Evolutionary conservation across 2,888 invertebrate genomes (phyloP), one percentile per base, ranked within the genome.

Genomic region (Amiota minor): DNA sequence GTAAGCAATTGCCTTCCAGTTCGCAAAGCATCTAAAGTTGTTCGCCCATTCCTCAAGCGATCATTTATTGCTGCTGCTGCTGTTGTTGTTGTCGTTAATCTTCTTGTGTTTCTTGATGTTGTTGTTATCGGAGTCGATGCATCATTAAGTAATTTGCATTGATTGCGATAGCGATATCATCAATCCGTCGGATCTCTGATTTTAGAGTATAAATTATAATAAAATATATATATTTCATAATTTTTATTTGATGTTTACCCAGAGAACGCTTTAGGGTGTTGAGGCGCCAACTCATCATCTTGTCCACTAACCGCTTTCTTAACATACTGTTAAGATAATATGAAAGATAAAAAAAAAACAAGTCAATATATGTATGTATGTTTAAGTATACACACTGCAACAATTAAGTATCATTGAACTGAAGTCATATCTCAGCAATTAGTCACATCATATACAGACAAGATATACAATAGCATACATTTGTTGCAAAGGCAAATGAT

Each of bases 271-370:
- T 90, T 90, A 79, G 89, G 83, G 80, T 89, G 88, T 75, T 89
- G 89, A 71, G 88, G 86, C 83, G 86, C 83, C 77, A 85, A 83
- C 74, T 93, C 93, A 83, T 93, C 93, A 72, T 93, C 93, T 77
- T 92, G 92, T 82, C 90, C 92, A 73, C 92, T 92, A 71, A 91
- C 90, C 70, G 92, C 91, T 87, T 93, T 93, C 85, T 92, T 93
- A 64, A 93, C 92, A 88, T 92, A 93, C 93, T 93, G 88, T 16
- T 83, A 82, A 73, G 45, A 75, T 23, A 65, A 73, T 49, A 68
- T 9, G 69, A 23, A 49, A 70, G 73, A 47, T 61, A 35, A 35
- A 6, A 35, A 8, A 35, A 4, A 35, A 35, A 1, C 1, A 2
- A 35, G 6, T 35, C 35, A 35, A 35, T 35, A 35, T 4, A 35